Evolutionary conservation across 2,113 vertebrate species (phyloP).

Genomic region (Psephotus haematonotus): DNA sequence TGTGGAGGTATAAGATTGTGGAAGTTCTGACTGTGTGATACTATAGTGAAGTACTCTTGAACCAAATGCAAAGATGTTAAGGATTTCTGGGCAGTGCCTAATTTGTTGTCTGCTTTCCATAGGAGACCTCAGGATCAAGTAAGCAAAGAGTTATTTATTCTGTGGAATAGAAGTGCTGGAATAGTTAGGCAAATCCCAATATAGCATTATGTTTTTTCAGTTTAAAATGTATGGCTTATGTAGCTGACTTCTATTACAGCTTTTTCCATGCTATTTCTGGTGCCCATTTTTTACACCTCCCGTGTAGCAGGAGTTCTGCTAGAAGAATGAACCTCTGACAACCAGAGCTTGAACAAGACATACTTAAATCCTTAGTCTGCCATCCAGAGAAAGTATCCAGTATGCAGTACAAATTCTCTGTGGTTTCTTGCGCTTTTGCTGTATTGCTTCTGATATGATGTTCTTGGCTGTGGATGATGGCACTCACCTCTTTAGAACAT

Average conservation of each 20-base stretch:
- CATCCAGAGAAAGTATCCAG: not conserved
- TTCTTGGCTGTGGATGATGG: not conserved
- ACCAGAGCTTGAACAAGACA: not conserved
- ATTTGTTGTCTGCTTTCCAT: not conserved
- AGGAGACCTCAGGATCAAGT: not conserved
- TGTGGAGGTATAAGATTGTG: not conserved
- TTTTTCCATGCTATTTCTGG: not conserved
- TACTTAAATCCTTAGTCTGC: not conserved
- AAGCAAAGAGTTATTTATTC: not conserved
- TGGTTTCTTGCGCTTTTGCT: not conserved
- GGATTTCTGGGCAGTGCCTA: not conserved
- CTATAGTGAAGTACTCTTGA: not conserved
- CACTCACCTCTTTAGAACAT: not conserved
- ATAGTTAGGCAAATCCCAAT: not conserved
- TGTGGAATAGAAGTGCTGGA: not conserved
- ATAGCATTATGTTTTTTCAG: not conserved
- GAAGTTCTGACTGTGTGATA: not conserved
- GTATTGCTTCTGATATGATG: fast-evolving
- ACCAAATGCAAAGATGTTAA: not conserved
- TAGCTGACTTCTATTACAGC: not conserved
- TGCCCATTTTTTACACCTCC: not conserved
- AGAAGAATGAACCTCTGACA: not conserved
- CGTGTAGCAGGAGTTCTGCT: not conserved
- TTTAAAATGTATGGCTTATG: not conserved
- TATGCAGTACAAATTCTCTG: not conserved